A percentile compares a stretch with the other conserved stretches of the same genome.
phyloP scores from a whole-genome alignment of 2,113 vertebrate species.

The Neopipo cinnamomea region DNA sequence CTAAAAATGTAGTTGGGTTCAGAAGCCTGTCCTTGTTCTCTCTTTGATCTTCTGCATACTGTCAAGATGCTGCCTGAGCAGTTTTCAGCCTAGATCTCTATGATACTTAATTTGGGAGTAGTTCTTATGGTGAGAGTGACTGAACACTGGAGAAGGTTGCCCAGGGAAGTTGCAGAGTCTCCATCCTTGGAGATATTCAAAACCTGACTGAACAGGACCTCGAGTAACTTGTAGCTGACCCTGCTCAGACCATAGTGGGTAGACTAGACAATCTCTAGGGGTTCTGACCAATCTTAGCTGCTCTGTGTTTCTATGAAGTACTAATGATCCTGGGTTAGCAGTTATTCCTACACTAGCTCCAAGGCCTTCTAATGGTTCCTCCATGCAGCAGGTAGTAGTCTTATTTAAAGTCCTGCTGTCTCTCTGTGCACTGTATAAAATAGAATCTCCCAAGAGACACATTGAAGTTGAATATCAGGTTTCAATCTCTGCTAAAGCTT shows the following conservation, averaged over 20 bases:
- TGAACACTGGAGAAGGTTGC: neutral
- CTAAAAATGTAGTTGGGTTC: neutral
- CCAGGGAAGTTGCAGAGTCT: neutral
- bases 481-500: neutral
- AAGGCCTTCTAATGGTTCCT: neutral
- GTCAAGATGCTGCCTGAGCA: neutral
- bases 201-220: neutral
- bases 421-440: neutral
- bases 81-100: neutral
- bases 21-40: neutral
- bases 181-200: neutral
- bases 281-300: neutral
- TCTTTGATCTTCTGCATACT: neutral
- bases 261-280: neutral
- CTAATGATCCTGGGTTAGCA: neutral
- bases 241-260: neutral
- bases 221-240: neutral
- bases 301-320: neutral
- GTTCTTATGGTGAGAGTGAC: neutral
- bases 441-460: neutral
- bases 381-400: neutral
- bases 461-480: neutral
- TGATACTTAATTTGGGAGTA: neutral
- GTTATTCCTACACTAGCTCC: neutral
- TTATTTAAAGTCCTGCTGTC: neutral